These are phyloP conservation scores for Pao palembangensis DNA, from an alignment of 2,113 vertebrate species.

Conservation along the genomic window DNA sequence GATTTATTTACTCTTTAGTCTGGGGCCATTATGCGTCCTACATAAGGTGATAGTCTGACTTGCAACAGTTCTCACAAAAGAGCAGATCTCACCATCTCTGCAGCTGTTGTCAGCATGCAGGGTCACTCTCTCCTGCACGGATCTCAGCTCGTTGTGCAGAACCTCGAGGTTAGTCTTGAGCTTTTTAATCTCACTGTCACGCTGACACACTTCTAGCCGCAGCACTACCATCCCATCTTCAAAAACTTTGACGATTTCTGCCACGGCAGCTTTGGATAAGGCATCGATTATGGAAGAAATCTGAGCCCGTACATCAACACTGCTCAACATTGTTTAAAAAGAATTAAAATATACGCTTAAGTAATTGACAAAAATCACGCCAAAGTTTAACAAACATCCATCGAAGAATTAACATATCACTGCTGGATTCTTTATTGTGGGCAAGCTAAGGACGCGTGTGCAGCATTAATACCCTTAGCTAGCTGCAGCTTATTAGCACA, in stretches of 20 bases:
- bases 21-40: too few relatives aligned
- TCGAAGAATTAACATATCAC: not conserved
- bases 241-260: conserved; percentile 63
- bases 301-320: conserved; percentile 56
- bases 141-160: conserved; percentile 55
- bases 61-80: too few relatives aligned
- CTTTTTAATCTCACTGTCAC: conserved; percentile 60
- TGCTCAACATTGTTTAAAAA: conserved; percentile 48
- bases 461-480: not conserved
- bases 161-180: conserved; percentile 62
- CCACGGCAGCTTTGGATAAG: conserved; percentile 61
- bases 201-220: conserved; percentile 64
- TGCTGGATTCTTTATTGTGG: not conserved
- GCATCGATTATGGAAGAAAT: conserved; percentile 64
- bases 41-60: too few relatives aligned
- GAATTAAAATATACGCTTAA: not conserved
- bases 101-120: conserved; percentile 4
- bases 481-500: conserved; percentile 26
- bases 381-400: not conserved
- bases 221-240: conserved; percentile 66
- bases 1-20: too few relatives aligned
- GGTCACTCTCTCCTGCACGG: conserved; percentile 19
- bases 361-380: not conserved
- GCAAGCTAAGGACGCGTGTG: not conserved
- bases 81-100: not conserved